A percentile compares a stretch with the other conserved stretches of the same genome.
These are phyloP conservation scores for Acanthosepion pharaonis DNA, from an alignment of 2,888 invertebrate genomes.

Conservation along the genomic window DNA sequence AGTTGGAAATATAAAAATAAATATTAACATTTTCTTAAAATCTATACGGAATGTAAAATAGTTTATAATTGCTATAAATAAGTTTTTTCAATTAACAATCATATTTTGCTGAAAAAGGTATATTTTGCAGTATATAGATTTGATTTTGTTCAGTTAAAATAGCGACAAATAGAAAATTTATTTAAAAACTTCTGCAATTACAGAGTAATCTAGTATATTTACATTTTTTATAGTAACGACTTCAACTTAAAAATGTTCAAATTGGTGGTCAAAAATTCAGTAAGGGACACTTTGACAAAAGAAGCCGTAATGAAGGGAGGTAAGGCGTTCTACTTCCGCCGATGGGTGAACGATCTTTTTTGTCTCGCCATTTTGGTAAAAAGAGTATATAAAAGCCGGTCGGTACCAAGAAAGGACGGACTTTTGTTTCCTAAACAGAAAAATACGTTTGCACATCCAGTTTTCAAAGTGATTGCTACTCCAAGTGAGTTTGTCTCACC, in stretches of 20 bases:
- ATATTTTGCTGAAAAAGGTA: too few relatives aligned
- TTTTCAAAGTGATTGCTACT: background rate
- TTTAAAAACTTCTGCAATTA: too few relatives aligned
- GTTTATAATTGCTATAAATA: too few relatives aligned
- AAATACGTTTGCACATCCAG: background rate
- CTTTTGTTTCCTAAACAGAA: background rate
- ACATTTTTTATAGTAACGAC: background rate
- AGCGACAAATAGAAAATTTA: too few relatives aligned
- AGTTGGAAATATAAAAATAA: too few relatives aligned
- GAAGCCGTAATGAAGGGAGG: background rate
- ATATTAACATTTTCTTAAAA: too few relatives aligned
- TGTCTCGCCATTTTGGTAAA: background rate
- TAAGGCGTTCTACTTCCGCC: background rate
- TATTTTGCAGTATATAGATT: too few relatives aligned
- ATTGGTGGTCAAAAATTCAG: background rate
- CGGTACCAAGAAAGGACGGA: background rate
- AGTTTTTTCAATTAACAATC: too few relatives aligned
- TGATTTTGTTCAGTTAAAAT: too few relatives aligned
- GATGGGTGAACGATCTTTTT: background rate
- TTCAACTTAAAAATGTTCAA: background rate
- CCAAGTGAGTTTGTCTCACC: background rate
- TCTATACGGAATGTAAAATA: too few relatives aligned
- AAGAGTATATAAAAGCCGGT: background rate
- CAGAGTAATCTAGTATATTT: too few relatives aligned
- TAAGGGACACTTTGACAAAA: background rate